Conservation (phyloP, 2,797 vertebrate genomes). For the Novumbra hubbsi region DNA sequence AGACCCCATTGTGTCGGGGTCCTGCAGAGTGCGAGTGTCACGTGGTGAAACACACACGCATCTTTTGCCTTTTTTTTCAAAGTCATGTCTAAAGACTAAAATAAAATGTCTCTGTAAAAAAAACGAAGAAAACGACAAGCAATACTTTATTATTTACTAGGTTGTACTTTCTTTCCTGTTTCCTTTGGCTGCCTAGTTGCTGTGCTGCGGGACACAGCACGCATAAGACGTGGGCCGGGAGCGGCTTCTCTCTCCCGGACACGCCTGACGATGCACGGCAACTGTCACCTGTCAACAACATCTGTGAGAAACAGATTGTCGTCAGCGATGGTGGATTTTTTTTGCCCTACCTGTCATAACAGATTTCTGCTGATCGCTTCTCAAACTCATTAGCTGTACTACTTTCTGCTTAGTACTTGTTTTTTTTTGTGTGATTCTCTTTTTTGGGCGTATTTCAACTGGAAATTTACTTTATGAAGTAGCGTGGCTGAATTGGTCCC, state of each 20-base stretch:
- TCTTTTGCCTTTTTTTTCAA: neutral
- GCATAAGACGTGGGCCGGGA: conserved; percentile 5
- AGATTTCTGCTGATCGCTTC: conserved; percentile 50
- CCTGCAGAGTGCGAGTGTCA: conserved; percentile 14
- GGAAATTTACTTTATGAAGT: conserved; percentile 33
- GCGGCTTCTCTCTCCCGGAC: conserved; percentile 42
- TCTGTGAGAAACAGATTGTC: conserved; percentile 72
- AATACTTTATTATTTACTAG: conserved; percentile 17
- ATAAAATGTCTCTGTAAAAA: neutral
- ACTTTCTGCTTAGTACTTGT: conserved; percentile 39
- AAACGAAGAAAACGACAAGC: neutral
- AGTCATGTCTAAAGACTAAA: neutral
- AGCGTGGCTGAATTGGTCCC: conserved; percentile 25
- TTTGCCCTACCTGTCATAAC: conserved; percentile 61
- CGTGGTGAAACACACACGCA: conserved; percentile 6
- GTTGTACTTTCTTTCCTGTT: conserved; percentile 35
- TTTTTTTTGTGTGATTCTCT: conserved; percentile 18
- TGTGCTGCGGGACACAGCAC: conserved; percentile 21
- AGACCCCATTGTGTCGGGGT: conserved; percentile 32
- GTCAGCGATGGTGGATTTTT: conserved; percentile 37
- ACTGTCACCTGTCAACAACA: conserved; percentile 72
- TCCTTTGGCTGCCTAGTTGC: conserved; percentile 33
- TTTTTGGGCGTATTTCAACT: conserved; percentile 40
- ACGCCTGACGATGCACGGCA: conserved; percentile 60
- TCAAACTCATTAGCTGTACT: conserved; percentile 61